Evolutionary conservation across 2,113 vertebrate species (phyloP).

Genomic region (Panurus biarmicus): DNA sequence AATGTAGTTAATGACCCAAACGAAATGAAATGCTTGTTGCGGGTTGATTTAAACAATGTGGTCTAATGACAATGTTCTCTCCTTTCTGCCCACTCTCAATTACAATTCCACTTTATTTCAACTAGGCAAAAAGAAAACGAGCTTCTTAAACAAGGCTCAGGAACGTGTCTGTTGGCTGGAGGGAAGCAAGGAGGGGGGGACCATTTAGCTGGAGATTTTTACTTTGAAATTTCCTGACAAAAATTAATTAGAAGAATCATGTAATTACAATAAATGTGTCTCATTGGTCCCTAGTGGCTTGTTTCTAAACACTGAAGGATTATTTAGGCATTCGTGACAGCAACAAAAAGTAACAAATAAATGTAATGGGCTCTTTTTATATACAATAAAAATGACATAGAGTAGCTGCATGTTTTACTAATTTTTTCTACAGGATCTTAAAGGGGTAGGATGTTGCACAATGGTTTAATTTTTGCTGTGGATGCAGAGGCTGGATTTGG

Average conservation of each 20-base stretch:
- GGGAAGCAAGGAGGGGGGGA: background rate
- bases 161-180: background rate
- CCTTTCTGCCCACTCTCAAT: slow-evolving; percentile 22
- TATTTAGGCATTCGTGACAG: slow-evolving; percentile 54
- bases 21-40: slow-evolving; percentile 47
- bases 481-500: background rate
- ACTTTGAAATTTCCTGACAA: slow-evolving; percentile 52
- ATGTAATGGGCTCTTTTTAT: slow-evolving; percentile 40
- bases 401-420: slow-evolving; percentile 8
- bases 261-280: slow-evolving; percentile 64
- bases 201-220: slow-evolving; percentile 34
- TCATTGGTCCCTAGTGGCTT: slow-evolving; percentile 44
- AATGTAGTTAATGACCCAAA: slow-evolving; percentile 53
- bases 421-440: background rate
- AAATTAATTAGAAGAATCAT: slow-evolving; percentile 68
- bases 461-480: background rate
- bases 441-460: background rate
- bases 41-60: slow-evolving; percentile 43
- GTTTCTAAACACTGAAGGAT: slow-evolving; percentile 60
- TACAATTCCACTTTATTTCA: slow-evolving; percentile 33
- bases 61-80: slow-evolving; percentile 34
- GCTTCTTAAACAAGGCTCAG: slow-evolving; percentile 8
- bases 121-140: background rate
- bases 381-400: slow-evolving; percentile 21
- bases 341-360: slow-evolving; percentile 48